Evolutionary conservation across 2,888 invertebrate genomes (phyloP), one percentile per base, ranked within the genome.

Genomic region (Automeris io): DNA sequence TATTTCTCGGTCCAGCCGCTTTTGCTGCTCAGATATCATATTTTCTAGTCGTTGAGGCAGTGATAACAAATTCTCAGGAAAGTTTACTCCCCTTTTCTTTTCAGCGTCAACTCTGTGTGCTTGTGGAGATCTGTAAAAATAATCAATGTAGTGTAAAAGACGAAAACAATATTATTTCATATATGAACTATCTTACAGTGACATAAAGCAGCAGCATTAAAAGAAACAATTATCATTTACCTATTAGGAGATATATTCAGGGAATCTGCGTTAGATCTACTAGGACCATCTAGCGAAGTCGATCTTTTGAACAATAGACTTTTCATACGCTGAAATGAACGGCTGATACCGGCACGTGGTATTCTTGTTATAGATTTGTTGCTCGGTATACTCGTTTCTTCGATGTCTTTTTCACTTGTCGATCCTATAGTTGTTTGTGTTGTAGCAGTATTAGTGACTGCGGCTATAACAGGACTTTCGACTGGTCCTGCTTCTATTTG

Each of bases 41-140:
- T 70, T 74, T 49, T 76, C 73, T 21, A 76, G 42, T 1, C 77
- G 57, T 40, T 81, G 81, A 2, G 74, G 73, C 6, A 79, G 51
- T 1, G 79, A 76, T n/a, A 73, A 51, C 26, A 76, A 47, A 13
- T 66, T 73, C 38, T 68, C 63, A 0, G 78, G 77, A 42, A 81
- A 81, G 53, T 77, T 78, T 29, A 81, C 78, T 1, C 70, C 67
- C 2, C 73, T 61, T 42, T 79, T 77, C 43, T 71, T 74, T 38
- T 65, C 70, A 7, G 54, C 41, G 2, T 64, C 62, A 2, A 49
- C 37, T 21, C 59, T 62, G 7, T 57, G 61, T 6, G 45, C 40
- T 6, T 47, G 60, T 1, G 69, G 68, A 2, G 74, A 67, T 42
- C 76, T 77, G 4, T 18, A 3, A 31, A 37, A 37, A 22, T 1